Base-by-base conservation (phyloP, 2,113 vertebrate genomes). In the Amblyopsis rosae region DNA sequence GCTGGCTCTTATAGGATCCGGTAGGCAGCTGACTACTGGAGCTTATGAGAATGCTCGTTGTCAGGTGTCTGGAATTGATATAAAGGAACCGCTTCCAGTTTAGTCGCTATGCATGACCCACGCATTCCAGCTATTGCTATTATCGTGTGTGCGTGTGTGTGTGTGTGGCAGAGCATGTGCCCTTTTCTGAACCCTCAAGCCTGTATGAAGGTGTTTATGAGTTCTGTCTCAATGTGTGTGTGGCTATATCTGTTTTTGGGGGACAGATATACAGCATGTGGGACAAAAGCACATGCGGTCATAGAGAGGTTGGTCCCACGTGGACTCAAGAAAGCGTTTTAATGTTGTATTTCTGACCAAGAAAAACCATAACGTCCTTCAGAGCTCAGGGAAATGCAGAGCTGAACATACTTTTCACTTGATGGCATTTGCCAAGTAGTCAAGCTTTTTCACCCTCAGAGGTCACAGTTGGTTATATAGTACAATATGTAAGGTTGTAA, bases 11-110 rank as follows among this genome's bases (percentile, higher is more conserved):
- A 68, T 70, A 85, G 89, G 90, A 88, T 90, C 84, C 86, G 82
- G 82, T 78, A 89, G 84, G 88, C 89, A 92, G 83, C 89, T 91
- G 89, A 91, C 88, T 88, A 86, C 82, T 78, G 80, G 76, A 86
- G 86, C 89, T 89, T 86, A 88, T 82, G 83, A 86, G 83, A 90
- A 88, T 81, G 77, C 85, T 89, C 82, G 3, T 90, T 91, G 89
- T 89, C 86, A 89, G 84, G 87, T 82, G 73, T 70, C 60, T 81
- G 80, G 75, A 89, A 91, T 90, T 90, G 88, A 89, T 85, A 90
- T 85, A 80, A 89, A 86, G 82, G 80, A 78, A 85, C 82, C 70
- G 70, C 85, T 81, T 88, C 87, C 82, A 87, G 82, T 91, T 91
- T 82, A 91, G 87, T 86, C 81, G 88, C 75, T 77, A 58, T 78